Evolutionary conservation across 2,113 vertebrate genomes (phyloP).

Genomic region (Aegypius monachus): DNA sequence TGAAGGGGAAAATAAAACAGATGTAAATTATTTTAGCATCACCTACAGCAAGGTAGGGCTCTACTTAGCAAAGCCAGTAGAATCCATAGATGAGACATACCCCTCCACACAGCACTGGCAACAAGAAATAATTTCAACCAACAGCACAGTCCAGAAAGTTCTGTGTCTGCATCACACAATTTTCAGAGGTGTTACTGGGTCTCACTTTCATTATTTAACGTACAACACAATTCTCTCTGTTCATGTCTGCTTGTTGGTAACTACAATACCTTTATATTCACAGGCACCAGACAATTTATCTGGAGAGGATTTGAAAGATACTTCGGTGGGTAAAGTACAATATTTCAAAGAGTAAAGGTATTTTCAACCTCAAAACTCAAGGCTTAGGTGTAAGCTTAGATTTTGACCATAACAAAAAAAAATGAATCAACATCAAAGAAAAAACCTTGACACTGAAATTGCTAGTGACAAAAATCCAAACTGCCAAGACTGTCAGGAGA

Average conservation of each 20-base stretch:
- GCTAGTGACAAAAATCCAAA: background rate
- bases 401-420: background rate
- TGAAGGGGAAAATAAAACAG: conserved; percentile 22
- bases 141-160: background rate
- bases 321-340: background rate
- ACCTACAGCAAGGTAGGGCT: background rate
- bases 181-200: background rate
- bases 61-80: background rate
- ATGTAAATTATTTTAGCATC: background rate
- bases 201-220: background rate
- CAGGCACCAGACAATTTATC: background rate
- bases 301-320: background rate
- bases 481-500: too few species aligned
- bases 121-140: background rate
- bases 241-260: background rate
- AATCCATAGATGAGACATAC: background rate
- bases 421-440: background rate
- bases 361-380: background rate
- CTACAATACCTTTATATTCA: background rate
- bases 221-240: background rate
- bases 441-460: background rate
- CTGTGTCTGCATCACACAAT: background rate
- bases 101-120: background rate
- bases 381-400: background rate
- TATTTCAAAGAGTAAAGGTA: background rate